phyloP scores from a whole-genome alignment of 2,888 invertebrate species.

The Tinea pellionella region DNA sequence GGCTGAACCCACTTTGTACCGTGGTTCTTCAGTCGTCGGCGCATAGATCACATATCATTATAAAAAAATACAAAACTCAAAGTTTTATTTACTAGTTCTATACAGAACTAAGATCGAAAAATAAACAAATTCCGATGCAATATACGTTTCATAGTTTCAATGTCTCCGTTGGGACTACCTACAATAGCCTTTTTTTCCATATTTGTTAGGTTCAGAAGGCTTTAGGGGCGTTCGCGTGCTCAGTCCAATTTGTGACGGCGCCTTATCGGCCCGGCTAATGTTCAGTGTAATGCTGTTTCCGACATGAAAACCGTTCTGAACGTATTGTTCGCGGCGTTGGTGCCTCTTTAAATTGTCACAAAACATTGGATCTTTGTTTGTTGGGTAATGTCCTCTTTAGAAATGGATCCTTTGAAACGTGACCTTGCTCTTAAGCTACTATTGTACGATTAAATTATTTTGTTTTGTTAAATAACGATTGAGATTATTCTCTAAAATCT shows the following conservation, averaged over 20 bases:
- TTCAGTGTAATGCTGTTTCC: slow-evolving; percentile 62
- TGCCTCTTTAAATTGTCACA: slow-evolving; percentile 12
- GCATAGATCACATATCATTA: too few species aligned
- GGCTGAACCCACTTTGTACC: too few species aligned
- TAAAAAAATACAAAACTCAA: too few species aligned
- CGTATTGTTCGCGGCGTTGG: slow-evolving; percentile 35
- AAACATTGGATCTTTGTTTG: slow-evolving; percentile 8
- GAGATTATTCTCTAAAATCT: background rate
- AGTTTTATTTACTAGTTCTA: too few species aligned
- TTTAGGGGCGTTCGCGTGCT: slow-evolving; percentile 38
- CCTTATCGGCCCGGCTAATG: slow-evolving; percentile 62
- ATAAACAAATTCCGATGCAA: background rate
- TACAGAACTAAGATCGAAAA: background rate
- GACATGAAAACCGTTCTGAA: slow-evolving; percentile 58
- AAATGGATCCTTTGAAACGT: background rate
- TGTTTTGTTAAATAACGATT: background rate
- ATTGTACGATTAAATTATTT: background rate
- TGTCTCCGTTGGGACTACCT: background rate
- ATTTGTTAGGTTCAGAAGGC: background rate
- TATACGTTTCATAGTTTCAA: background rate
- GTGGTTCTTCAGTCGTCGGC: too few species aligned
- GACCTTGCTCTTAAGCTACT: background rate
- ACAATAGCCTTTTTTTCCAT: slow-evolving; percentile 4
- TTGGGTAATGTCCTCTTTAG: background rate
- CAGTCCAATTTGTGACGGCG: slow-evolving; percentile 53